Conservation (phyloP, 2,113 vertebrate species). For the Catagonus wagneri region DNA sequence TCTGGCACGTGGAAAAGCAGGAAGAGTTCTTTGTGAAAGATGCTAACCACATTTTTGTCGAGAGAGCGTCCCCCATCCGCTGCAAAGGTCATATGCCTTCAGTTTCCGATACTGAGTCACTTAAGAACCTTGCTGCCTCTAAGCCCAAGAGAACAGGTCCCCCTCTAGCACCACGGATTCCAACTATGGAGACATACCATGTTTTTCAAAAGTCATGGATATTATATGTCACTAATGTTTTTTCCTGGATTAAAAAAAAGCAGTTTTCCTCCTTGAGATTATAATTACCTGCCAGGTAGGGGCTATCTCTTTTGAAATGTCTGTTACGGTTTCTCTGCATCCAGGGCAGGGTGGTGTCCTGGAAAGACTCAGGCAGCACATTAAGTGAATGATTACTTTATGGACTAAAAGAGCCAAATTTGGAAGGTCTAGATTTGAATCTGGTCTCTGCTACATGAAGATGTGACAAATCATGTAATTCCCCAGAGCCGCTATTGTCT, state of each 20-base stretch:
- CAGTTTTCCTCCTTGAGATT: background rate
- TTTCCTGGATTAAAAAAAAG: background rate
- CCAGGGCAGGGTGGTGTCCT: background rate
- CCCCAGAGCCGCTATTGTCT: slow-evolving; percentile 21
- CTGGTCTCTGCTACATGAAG: background rate
- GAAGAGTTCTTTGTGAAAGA: slow-evolving; percentile 38
- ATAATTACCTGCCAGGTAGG: background rate
- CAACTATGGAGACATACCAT: background rate
- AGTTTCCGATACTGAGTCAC: background rate
- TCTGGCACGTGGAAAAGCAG: background rate
- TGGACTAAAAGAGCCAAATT: background rate
- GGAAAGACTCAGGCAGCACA: background rate
- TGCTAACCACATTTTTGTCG: background rate
- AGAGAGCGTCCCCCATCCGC: background rate
- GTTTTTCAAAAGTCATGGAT: background rate
- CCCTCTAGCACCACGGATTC: background rate
- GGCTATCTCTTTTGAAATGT: background rate
- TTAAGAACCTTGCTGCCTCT: background rate
- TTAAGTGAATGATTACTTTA: background rate
- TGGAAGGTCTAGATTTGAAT: background rate
- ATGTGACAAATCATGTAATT: background rate
- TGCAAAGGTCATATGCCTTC: slow-evolving; percentile 16
- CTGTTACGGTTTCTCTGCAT: background rate
- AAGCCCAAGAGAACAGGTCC: background rate
- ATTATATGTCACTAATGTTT: background rate